A percentile compares a stretch with the other conserved stretches of the same genome.
Conservation (phyloP, 2,888 invertebrate species). For the Ptilodon capucinus region DNA sequence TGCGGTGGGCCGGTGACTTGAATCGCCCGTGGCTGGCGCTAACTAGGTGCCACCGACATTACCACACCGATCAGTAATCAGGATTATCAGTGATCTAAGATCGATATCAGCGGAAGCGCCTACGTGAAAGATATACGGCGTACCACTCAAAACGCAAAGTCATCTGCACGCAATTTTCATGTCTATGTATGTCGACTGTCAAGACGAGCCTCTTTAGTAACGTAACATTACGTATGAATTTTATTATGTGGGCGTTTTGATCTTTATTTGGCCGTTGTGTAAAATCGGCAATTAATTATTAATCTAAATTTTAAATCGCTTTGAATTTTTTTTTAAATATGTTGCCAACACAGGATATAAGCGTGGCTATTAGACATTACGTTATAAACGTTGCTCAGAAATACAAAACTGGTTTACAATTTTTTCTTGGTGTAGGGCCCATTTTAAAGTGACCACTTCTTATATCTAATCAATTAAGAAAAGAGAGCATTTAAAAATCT, state of each 20-base stretch:
- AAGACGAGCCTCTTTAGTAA: neutral
- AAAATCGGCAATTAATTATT: neutral
- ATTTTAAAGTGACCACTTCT: no score
- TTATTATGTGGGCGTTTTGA: neutral
- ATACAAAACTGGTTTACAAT: no score
- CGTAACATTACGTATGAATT: neutral
- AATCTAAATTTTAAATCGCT: neutral
- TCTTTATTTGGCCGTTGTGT: neutral
- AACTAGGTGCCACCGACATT: constrained; percentile 46
- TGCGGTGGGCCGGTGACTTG: constrained; percentile 23
- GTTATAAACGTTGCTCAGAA: no score
- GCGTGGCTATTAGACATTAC: no score
- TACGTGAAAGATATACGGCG: constrained; percentile 18
- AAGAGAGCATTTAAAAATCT: no score
- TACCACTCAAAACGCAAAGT: constrained; percentile 3
- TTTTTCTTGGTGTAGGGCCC: no score
- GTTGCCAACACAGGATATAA: no score
- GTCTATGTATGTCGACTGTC: neutral
- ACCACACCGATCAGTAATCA: constrained; percentile 36
- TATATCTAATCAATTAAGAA: no score
- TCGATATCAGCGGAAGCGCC: constrained; percentile 2
- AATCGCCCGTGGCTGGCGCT: constrained; percentile 36
- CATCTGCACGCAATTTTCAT: neutral
- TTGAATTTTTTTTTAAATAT: no score
- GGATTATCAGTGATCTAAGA: constrained; percentile 23